Evolutionary conservation across 2,888 invertebrate genomes (phyloP).

Genomic region (Sarcophaga subvicina): DNA sequence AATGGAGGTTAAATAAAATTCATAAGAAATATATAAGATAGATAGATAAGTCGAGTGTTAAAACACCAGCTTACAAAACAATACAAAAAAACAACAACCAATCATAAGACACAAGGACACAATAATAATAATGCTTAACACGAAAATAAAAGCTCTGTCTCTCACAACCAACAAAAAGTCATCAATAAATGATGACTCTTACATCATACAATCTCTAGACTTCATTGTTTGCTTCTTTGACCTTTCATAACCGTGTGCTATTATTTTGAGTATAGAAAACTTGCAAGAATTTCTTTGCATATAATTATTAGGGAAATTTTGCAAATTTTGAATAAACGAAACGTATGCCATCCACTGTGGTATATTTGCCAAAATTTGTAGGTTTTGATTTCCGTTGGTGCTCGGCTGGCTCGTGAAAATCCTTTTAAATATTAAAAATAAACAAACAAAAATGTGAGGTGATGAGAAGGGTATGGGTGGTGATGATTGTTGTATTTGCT

Average conservation of each 20-base stretch:
- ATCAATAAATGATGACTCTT: neutral
- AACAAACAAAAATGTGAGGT: neutral
- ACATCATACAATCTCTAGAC: no score
- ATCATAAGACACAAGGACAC: neutral
- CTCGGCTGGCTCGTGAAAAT: conserved; percentile 23
- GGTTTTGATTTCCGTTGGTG: neutral
- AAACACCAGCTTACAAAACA: neutral
- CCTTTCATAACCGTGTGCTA: neutral
- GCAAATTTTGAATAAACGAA: conserved; percentile 72
- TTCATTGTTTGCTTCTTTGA: neutral
- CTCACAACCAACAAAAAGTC: neutral
- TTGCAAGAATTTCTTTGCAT: conserved; percentile 11
- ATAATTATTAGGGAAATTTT: conserved; percentile 63
- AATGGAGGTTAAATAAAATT: neutral
- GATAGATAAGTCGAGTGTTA: neutral
- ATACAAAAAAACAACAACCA: neutral
- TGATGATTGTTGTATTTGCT: no score
- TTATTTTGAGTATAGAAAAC: neutral
- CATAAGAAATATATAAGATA: neutral
- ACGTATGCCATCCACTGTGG: conserved; percentile 67
- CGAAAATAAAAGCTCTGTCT: neutral
- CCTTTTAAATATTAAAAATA: conserved; percentile 20
- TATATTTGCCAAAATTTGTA: conserved; percentile 25
- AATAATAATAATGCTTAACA: neutral
- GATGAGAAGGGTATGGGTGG: no score